Evolutionary conservation across 2,113 vertebrate genomes (phyloP).

Genomic region (Laticauda colubrina): DNA sequence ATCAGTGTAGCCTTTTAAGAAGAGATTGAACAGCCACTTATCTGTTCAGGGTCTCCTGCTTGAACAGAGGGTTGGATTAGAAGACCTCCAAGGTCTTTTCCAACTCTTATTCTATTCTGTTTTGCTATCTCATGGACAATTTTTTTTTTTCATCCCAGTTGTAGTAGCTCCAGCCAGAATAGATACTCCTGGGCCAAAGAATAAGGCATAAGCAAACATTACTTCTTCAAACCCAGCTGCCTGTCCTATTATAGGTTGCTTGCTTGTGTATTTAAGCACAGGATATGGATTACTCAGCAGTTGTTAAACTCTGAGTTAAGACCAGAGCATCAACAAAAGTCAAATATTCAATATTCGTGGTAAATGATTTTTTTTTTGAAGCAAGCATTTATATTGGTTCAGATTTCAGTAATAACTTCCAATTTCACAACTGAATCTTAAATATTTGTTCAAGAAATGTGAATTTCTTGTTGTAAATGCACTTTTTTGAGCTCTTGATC

Average conservation of each 20-base stretch:
- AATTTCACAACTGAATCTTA: background rate
- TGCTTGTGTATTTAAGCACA: background rate
- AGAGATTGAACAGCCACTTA: no score
- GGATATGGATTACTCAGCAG: background rate
- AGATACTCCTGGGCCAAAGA: background rate
- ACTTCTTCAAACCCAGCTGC: background rate
- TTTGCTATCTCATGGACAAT: background rate
- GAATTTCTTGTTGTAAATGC: constrained; percentile 24
- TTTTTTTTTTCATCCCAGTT: background rate
- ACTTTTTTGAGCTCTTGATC: constrained; percentile 49
- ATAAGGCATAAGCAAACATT: no score
- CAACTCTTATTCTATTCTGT: no score
- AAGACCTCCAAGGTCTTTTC: no score
- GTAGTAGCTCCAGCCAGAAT: no score
- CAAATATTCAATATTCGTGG: background rate
- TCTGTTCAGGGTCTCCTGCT: no score
- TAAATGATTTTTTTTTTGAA: background rate
- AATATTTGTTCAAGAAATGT: constrained; percentile 41
- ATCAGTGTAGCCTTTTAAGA: no score
- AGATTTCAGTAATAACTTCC: constrained; percentile 27
- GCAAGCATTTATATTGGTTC: background rate
- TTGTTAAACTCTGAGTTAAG: background rate
- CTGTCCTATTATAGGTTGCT: background rate
- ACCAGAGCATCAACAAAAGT: fast-evolving
- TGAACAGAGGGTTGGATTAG: no score